Percentiles rank a stretch among this genome's conserved stretches.
phyloP scores from a whole-genome alignment of 2,888 invertebrate species.

The Steinernema scapterisci region DNA sequence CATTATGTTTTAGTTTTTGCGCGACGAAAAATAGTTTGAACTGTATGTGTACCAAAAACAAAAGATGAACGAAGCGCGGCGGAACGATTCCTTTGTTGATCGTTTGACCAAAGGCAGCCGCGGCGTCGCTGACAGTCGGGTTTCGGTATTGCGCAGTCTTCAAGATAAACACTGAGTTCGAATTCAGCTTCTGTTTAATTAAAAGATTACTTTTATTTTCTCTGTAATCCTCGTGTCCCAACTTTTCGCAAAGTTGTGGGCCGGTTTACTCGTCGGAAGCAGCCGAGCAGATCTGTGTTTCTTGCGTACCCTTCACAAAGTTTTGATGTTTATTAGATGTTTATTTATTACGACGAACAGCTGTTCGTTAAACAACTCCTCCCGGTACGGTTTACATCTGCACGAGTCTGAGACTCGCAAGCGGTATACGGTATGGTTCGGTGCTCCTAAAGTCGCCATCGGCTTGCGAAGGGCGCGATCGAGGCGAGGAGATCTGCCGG shows the following conservation, averaged over 20 bases:
- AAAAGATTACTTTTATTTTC: slow-evolving; percentile 19
- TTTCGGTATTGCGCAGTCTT: neutral
- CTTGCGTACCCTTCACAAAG: neutral
- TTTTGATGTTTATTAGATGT: slow-evolving; percentile 23
- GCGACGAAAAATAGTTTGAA: too few relatives aligned
- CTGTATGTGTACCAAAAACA: too few relatives aligned
- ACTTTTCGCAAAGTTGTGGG: neutral
- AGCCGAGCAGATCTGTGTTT: neutral
- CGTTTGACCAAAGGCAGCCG: neutral
- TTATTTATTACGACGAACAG: slow-evolving; percentile 14
- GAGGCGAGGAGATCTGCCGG: too few relatives aligned
- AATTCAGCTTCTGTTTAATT: neutral
- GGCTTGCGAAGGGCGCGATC: too few relatives aligned
- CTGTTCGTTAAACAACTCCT: neutral
- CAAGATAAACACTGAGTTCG: neutral
- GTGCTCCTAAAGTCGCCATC: too few relatives aligned
- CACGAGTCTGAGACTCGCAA: too few relatives aligned
- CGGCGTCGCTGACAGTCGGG: neutral
- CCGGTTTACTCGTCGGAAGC: too few relatives aligned
- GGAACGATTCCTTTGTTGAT: neutral
- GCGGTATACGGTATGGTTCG: too few relatives aligned
- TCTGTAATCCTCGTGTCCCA: neutral
- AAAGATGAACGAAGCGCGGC: too few relatives aligned
- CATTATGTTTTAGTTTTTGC: too few relatives aligned
- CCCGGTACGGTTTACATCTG: too few relatives aligned